Evolutionary conservation across 2,797 vertebrate species (phyloP), one percentile per base, ranked within the genome.

Genomic region (Chloroceryle amazona): DNA sequence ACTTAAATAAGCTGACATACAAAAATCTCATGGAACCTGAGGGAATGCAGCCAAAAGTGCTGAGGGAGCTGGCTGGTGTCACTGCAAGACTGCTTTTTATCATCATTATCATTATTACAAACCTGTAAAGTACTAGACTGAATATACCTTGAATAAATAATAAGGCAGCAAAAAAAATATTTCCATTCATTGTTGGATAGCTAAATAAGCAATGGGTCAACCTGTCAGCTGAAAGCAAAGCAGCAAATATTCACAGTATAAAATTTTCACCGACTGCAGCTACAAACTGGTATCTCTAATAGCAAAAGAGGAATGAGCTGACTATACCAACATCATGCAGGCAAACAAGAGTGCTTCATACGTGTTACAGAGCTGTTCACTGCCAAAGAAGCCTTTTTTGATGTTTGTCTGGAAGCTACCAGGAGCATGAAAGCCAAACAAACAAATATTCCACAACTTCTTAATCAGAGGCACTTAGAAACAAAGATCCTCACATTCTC

Each of bases 381-480:
- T 67, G 61, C 29, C 55, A 26, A 70, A 44, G 51, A 35, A 49
- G 51, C 31, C 66, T 67, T 81, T 63, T 63, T 41, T 72, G 39
- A 62, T 46, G 31, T 46, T 62, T 1, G 0, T 49, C 28, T 86
- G 62, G 39, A 79, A 87, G 44, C 25, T 47, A 44, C 21, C 58
- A 71, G 61, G 39, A 81, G 13, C 8, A 23, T 6, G 58, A 81
- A 68, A 86, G 39, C 22, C 55, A 81, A 80, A 41, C 8, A 68
- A 51, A 42, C 2, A 18, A 33, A 5, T 2, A 7, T 84, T 75
- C 25, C 20, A n/a, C 0, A 0, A 29, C 20, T 68, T 81, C 7
- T 44, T 75, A 75, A 54, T 62, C 22, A 23, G 12, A 0, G 2
- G 15, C 7, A 37, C 22, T 67, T 41, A 80, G 42, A 61, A 91